Percentiles rank a stretch among this genome's conserved stretches.
Conservation (phyloP, 1,140 invertebrate genomes). For the Phymastichus coffea region DNA sequence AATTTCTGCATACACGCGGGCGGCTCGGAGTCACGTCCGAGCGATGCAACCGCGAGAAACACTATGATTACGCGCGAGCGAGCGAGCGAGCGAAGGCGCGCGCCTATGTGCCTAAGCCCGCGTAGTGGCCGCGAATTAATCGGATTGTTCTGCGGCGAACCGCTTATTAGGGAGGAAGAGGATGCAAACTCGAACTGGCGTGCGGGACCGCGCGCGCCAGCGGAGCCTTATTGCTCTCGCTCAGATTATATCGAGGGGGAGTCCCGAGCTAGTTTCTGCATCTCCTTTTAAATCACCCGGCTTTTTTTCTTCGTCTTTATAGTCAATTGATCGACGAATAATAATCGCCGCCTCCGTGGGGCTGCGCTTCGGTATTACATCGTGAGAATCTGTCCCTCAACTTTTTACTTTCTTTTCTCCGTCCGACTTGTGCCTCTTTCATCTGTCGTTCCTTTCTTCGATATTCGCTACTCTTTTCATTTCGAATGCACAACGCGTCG, state of each 20-base stretch:
- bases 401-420: not conserved
- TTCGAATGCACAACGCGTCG: too few relatives aligned
- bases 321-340: constrained; percentile 30
- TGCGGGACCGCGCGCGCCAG: constrained; percentile 9
- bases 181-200: constrained; percentile 43
- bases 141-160: constrained; percentile 49
- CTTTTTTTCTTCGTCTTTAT: constrained; percentile 26
- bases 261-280: constrained; percentile 35
- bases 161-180: constrained; percentile 48
- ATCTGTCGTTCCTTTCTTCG: not conserved
- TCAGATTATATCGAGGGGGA: constrained; percentile 39
- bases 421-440: not conserved
- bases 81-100: constrained; percentile 38
- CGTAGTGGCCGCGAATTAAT: constrained; percentile 41
- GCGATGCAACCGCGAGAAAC: constrained; percentile 43
- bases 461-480: not conserved
- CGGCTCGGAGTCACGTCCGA: constrained; percentile 47
- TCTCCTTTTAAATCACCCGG: constrained; percentile 41
- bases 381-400: constrained; percentile 21
- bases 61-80: constrained; percentile 49
- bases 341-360: too few relatives aligned
- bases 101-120: constrained; percentile 32
- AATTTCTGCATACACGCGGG: constrained; percentile 27
- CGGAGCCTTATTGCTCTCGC: constrained; percentile 37
- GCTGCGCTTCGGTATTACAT: too few relatives aligned